A percentile compares a stretch with the other conserved stretches of the same genome.
These are phyloP conservation scores for Hydrolagus affinis DNA, from an alignment of 2,113 vertebrate species.

Conservation along the genomic window DNA sequence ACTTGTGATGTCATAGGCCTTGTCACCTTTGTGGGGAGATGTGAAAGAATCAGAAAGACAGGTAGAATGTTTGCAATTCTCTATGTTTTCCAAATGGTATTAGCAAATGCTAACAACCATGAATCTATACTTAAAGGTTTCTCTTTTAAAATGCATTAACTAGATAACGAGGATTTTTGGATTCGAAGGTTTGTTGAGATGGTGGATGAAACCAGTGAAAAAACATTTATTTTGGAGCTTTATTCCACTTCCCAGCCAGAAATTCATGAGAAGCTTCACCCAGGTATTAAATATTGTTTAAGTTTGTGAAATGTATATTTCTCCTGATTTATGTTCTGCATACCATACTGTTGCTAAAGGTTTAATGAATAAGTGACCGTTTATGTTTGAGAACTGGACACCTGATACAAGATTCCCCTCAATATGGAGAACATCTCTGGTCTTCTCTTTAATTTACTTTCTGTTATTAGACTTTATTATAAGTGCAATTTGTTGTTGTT, in stretches of 20 bases:
- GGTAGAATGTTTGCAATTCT: constrained; percentile 39
- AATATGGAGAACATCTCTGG: not conserved
- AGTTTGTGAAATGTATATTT: not conserved
- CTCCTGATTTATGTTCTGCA: not conserved
- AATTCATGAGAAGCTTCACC: constrained; percentile 71
- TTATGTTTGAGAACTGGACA: not conserved
- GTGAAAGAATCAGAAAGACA: constrained; percentile 69
- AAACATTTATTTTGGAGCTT: constrained; percentile 77
- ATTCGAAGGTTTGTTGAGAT: constrained; percentile 79
- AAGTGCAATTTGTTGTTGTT: not conserved
- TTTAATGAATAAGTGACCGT: not conserved
- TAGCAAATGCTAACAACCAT: not conserved
- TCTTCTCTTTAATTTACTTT: not conserved
- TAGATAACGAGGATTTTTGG: constrained; percentile 73
- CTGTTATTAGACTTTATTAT: no score
- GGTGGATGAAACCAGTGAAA: constrained; percentile 68
- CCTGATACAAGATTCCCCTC: not conserved
- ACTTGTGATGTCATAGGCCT: constrained; percentile 78
- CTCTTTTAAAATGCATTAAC: constrained; percentile 43
- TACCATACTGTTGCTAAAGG: not conserved
- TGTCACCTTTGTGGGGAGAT: constrained; percentile 79
- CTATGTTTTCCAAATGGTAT: not conserved
- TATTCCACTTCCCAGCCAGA: constrained; percentile 85
- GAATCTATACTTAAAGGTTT: not conserved
- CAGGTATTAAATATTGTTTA: constrained; percentile 55